These are phyloP conservation scores for Ispidina lecontei DNA, from an alignment of 2,797 vertebrate genomes.

Conservation along the genomic window DNA sequence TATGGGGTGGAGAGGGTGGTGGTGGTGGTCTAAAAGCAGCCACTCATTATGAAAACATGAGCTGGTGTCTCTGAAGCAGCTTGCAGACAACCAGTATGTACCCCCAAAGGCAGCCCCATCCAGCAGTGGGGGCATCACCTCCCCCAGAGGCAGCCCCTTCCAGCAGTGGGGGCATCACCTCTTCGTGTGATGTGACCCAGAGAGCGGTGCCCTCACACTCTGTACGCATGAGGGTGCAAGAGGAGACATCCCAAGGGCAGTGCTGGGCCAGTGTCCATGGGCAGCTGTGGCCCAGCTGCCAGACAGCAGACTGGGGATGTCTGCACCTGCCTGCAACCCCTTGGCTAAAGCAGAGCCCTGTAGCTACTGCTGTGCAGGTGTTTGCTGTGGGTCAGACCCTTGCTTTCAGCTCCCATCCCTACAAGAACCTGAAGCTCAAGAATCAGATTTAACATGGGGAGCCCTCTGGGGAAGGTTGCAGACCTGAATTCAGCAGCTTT, in stretches of 20 bases:
- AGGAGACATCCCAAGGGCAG: not conserved
- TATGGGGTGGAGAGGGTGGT: not conserved
- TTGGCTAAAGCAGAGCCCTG: not conserved
- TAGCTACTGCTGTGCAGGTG: not conserved
- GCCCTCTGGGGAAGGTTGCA: not conserved
- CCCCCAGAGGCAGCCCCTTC: too few relatives aligned
- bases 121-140: fast-evolving
- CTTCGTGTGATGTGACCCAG: too few relatives aligned
- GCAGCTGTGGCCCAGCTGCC: not conserved
- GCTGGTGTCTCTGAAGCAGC: not conserved
- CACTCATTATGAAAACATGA: not conserved
- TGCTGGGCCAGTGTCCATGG: not conserved
- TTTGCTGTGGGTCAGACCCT: not conserved
- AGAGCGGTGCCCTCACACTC: not conserved
- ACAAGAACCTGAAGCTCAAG: not conserved
- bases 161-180: fast-evolving
- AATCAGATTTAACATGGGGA: not conserved
- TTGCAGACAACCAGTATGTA: not conserved
- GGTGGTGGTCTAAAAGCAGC: not conserved
- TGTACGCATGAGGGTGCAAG: not conserved
- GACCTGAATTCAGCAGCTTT: not conserved
- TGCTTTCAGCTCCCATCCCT: not conserved
- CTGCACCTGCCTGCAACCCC: not conserved
- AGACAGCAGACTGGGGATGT: not conserved
- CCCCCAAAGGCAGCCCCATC: not conserved